These are phyloP conservation scores for Rynchops niger DNA, from an alignment of 2,113 vertebrate species.

Conservation along the genomic window DNA sequence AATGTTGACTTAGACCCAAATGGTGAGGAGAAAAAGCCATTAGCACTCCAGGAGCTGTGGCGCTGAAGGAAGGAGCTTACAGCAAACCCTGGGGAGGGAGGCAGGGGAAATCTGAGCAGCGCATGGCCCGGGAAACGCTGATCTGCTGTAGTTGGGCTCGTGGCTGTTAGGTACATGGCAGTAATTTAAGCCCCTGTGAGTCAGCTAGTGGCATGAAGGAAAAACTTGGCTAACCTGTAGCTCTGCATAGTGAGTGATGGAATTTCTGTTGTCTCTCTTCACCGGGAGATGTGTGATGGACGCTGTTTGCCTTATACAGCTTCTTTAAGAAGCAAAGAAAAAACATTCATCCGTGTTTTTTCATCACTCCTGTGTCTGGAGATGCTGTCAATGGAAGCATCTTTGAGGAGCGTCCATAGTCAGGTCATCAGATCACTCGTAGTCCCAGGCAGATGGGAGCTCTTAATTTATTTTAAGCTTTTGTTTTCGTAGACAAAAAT, in stretches of 20 bases:
- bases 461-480: slow-evolving; percentile 35
- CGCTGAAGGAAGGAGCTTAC: accelerated
- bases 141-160: background rate
- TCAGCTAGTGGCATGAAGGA: background rate
- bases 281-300: accelerated
- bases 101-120: background rate
- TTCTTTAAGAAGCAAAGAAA: background rate
- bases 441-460: background rate
- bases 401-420: background rate
- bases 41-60: background rate
- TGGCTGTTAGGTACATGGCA: background rate
- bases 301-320: background rate
- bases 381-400: background rate
- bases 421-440: background rate
- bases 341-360: background rate
- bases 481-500: slow-evolving; percentile 39
- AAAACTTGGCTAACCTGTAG: background rate
- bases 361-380: background rate
- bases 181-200: background rate
- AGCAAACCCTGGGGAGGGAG: background rate
- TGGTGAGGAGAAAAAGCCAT: background rate
- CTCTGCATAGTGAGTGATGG: background rate
- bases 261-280: background rate
- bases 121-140: accelerated
- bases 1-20: background rate